These are phyloP conservation scores for Pinna nobilis DNA, from an alignment of 1,140 invertebrate genomes.

Conservation along the genomic window DNA sequence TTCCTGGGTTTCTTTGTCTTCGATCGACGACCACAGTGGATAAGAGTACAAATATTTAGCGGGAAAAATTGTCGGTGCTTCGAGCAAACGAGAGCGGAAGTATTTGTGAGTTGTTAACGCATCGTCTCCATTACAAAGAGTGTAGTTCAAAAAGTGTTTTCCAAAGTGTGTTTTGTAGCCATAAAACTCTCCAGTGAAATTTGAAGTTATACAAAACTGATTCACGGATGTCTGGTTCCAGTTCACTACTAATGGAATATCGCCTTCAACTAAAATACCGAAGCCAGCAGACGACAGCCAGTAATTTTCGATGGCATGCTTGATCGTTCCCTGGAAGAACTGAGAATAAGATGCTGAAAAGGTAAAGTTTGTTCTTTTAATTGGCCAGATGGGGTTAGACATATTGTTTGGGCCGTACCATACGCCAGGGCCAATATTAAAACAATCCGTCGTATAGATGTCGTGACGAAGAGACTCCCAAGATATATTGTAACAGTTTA, in stretches of 20 bases:
- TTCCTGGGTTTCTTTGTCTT: constrained; percentile 18
- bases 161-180: constrained; percentile 2
- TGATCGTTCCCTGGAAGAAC: constrained; percentile 53
- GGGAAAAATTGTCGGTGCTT: constrained; percentile 24
- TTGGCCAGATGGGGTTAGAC: constrained; percentile 47
- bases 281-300: constrained; percentile 70
- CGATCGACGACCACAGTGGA: constrained; percentile 54
- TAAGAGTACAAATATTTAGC: constrained; percentile 28
- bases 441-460: constrained; percentile 63
- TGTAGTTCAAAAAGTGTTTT: constrained; percentile 54
- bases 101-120: constrained; percentile 46
- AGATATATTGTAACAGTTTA: constrained; percentile 65
- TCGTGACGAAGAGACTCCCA: constrained; percentile 55
- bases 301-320: constrained; percentile 62
- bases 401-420: constrained; percentile 67
- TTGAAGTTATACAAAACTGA: constrained; percentile 55
- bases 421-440: constrained; percentile 50
- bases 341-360: constrained; percentile 48
- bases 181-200: constrained; percentile 54
- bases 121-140: constrained; percentile 61
- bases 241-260: constrained; percentile 62
- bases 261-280: constrained; percentile 62
- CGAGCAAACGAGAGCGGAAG: constrained; percentile 49
- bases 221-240: constrained; percentile 54
- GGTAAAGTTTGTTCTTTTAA: constrained; percentile 44